Base-by-base conservation (phyloP, 2,113 vertebrate species). In the Nansenia antarctica region DNA sequence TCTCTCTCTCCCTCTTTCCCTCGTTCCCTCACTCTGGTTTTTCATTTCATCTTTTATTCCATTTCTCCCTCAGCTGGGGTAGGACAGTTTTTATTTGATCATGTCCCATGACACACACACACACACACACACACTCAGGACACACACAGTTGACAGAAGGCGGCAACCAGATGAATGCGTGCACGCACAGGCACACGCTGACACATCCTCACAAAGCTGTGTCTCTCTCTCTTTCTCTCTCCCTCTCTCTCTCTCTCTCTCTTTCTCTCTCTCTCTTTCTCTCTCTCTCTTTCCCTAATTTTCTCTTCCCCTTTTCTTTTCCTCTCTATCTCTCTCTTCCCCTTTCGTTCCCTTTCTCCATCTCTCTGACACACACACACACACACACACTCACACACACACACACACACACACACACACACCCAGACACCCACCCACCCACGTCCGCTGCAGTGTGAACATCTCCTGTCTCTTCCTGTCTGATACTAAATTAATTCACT, bases 21-120 rank as follows among this genome's bases (percentile, higher is more conserved):
- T 66, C n/a, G n/a, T n/a, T n/a, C n/a, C n/a, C n/a, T n/a, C n/a
- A n/a, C n/a, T n/a, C n/a, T n/a, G 45, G 72, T 65, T 70, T 81
- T 77, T 73, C 34, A 27, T 47, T 62, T 55, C 49, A n/a, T n/a
- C n/a, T n/a, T n/a, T n/a, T n/a, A n/a, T n/a, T n/a, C n/a, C n/a
- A n/a, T n/a, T n/a, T n/a, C n/a, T n/a, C n/a, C n/a, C n/a, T 27
- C 9, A 5, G 29, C 53, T 22, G 72, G 66, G 72, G 67, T 69
- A 75, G 39, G 45, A 66, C 67, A 68, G 60, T 55, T 81, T 82
- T 76, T 9, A 60, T 60, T 35, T 79, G 74, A 80, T 83, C 63
- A n/a, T 72, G 76, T 82, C 76, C 81, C 69, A 75, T 69, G 55
- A 83, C 58, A 72, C 80, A 74, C 35, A 42, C 37, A 47, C 37